A percentile compares a stretch with the other conserved stretches of the same genome.
Evolutionary conservation across 1,140 invertebrate genomes (phyloP).

Genomic region (Cephus cinctus): DNA sequence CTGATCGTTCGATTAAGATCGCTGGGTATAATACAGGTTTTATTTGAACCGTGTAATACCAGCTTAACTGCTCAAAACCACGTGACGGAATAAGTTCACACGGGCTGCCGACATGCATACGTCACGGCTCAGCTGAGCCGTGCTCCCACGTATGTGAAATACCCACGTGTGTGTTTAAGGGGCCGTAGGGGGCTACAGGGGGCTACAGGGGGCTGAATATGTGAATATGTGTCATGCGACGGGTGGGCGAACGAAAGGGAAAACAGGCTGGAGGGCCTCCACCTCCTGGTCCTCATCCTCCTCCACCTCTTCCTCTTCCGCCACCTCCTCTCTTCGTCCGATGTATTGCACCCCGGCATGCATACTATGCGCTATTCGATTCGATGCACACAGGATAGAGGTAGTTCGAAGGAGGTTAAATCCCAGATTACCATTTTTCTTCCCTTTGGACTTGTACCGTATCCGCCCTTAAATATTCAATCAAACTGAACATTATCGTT

Average conservation of each 20-base stretch:
- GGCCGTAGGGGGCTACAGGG: constrained; percentile 20
- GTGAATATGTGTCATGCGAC: constrained; percentile 46
- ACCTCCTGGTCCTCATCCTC: constrained; percentile 6
- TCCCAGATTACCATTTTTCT: too few relatives aligned
- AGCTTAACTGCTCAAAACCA: too few relatives aligned
- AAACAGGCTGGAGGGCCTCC: constrained; percentile 42
- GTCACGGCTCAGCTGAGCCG: constrained; percentile 38
- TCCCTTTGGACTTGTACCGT: too few relatives aligned
- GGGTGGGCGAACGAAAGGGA: constrained; percentile 46
- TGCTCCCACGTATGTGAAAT: constrained; percentile 20
- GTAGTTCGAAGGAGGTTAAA: constrained; percentile 20
- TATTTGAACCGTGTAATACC: too few relatives aligned
- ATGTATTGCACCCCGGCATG: constrained; percentile 34
- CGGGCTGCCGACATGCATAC: constrained; percentile 23
- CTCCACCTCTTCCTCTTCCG: constrained; percentile 20
- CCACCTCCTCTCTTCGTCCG: constrained; percentile 17
- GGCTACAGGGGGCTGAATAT: constrained; percentile 39
- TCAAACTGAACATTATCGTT: too few relatives aligned
- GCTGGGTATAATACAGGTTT: too few relatives aligned
- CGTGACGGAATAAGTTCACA: constrained; percentile 35
- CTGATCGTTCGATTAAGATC: too few relatives aligned
- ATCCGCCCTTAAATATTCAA: too few relatives aligned
- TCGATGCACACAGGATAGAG: constrained; percentile 33
- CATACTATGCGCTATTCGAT: constrained; percentile 27
- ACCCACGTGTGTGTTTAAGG: constrained; percentile 16